Conservation (phyloP, 2,888 invertebrate genomes). For the Nineta flava region DNA sequence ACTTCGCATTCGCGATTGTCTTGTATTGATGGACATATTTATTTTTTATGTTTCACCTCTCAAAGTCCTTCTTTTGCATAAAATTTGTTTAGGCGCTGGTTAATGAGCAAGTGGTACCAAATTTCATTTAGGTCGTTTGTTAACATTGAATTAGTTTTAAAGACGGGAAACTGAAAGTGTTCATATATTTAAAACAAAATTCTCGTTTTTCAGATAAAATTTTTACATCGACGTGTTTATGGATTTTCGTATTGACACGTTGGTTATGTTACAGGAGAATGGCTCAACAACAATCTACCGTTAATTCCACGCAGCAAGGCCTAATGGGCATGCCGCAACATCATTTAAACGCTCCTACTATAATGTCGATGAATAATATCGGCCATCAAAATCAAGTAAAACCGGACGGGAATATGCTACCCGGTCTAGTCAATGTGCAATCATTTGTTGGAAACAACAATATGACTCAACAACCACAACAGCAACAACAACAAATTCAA, state of each 20-base stretch:
- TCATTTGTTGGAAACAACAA: conserved; percentile 2
- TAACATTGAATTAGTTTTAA: neutral
- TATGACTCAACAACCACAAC: neutral
- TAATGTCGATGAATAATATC: conserved; percentile 4
- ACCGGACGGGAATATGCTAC: conserved; percentile 2
- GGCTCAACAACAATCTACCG: conserved; percentile 7
- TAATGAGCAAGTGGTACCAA: conserved; percentile 2
- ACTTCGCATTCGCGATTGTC: conserved; percentile 2
- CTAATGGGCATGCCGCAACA: conserved; percentile 3
- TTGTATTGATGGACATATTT: neutral
- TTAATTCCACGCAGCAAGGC: conserved; percentile 5
- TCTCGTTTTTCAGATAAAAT: too few species aligned
- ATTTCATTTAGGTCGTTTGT: conserved; percentile 1
- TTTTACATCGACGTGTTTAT: too few species aligned
- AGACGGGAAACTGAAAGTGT: conserved; percentile 1
- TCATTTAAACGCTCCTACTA: conserved; percentile 1
- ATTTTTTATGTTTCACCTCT: neutral
- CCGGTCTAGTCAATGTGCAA: conserved; percentile 6
- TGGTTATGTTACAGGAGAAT: conserved; percentile 7
- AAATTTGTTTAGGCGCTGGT: neutral
- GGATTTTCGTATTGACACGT: neutral
- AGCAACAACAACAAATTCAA: conserved; percentile 1
- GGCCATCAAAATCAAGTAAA: neutral
- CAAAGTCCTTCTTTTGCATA: neutral
- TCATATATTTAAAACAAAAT: too few species aligned